Evolutionary conservation across 2,113 vertebrate genomes (phyloP).

Genomic region (Pseudorhombus dupliciocellatus): DNA sequence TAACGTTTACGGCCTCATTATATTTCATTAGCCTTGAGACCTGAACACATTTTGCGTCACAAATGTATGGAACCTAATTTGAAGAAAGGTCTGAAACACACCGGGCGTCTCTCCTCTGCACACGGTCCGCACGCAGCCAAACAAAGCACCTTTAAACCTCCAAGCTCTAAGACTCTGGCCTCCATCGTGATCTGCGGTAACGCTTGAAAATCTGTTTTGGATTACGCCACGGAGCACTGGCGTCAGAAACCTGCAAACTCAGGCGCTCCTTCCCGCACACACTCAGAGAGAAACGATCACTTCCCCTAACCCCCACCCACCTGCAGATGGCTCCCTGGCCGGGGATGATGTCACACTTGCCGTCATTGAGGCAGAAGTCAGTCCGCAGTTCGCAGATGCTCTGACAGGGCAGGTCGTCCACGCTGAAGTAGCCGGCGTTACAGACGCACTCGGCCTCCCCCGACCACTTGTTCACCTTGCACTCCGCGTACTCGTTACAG

Average conservation of each 20-base stretch:
- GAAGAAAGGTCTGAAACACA: not conserved
- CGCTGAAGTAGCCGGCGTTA: conserved; percentile 91
- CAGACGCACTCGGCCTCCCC: conserved; percentile 95
- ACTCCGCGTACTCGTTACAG: conserved; percentile 94
- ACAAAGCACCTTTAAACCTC: not conserved
- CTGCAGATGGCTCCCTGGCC: conserved; percentile 97
- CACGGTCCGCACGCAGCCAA: not conserved
- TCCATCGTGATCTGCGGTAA: not conserved
- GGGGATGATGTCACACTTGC: conserved; percentile 95
- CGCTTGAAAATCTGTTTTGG: conserved; percentile 17
- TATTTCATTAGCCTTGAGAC: not conserved
- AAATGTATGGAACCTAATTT: not conserved
- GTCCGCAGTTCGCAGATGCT: conserved; percentile 92
- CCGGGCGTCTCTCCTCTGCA: not conserved
- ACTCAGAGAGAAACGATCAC: conserved; percentile 8
- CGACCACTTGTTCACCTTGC: conserved; percentile 90
- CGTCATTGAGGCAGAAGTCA: conserved; percentile 95
- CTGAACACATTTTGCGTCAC: not conserved
- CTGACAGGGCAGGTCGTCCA: conserved; percentile 91
- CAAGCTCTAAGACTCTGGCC: not conserved
- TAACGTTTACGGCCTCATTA: conserved; percentile 1
- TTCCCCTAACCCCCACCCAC: conserved; percentile 75
- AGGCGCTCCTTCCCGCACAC: conserved; percentile 5
- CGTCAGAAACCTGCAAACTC: conserved; percentile 27
- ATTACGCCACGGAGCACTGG: conserved; percentile 1